Base-by-base conservation (phyloP, 2,797 vertebrate species). In the Synanceia verrucosa region DNA sequence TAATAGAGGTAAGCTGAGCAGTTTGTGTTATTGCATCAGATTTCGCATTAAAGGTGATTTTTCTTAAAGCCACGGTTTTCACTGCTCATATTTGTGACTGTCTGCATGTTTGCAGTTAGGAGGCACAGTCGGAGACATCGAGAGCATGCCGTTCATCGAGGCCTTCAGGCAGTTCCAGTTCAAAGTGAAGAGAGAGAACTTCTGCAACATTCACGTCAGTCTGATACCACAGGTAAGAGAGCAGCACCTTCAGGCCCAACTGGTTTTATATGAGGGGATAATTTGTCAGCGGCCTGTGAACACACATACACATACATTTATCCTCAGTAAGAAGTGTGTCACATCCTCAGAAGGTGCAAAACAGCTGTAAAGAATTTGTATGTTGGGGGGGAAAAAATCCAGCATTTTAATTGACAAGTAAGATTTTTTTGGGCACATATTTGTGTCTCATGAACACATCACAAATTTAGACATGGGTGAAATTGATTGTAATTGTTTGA, bases 131-230 rank as follows among this genome's bases (percentile, higher is more conserved):
- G 97, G 97, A 2, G 97, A 99, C 82, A 99, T 99, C 0, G 97
- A 99, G 88, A 99, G 97, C 72, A 99, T 99, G 97, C 97, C 97
- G 3, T 99, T 99, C 87, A 95, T 99, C 0, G 97, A 99, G 83
- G 97, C 97, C 39, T 99, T 98, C 92, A 96, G 97, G 13, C 97
- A 99, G 89, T 99, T 99, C 92, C 97, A 99, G 89, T 99, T 99
- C 85, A 97, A 99, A 90, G 97, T 95, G 80, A 97, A 95, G 78
- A 93, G 93, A 26, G 97, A 99, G 85, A 99, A 99, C 81, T 99
- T 99, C 79, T 99, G 97, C 62, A 98, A 97, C 80, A 97, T 99
- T 60, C 97, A 99, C 0, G 97, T 99, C 92, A 99, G 97, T 73
- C 93, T 99, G 1, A 94, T 99, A 73, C 97, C 97, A 37, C 97